Conservation (phyloP, 2,113 vertebrate species). For the Gymnocephalus cernua region DNA sequence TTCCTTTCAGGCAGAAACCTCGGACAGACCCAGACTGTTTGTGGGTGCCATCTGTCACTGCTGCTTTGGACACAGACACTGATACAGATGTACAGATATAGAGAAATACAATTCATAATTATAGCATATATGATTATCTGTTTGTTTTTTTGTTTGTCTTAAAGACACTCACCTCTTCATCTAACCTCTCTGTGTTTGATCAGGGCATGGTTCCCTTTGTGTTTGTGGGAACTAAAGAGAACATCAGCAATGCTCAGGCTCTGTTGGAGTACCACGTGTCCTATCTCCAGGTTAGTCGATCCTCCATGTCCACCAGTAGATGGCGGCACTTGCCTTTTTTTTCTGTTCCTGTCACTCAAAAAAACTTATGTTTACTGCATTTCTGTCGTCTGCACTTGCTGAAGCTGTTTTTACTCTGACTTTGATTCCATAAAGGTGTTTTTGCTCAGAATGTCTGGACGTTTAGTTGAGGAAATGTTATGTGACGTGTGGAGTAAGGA, state of each 20-base stretch:
- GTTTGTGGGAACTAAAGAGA: conserved; percentile 94
- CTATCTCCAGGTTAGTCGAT: conserved; percentile 88
- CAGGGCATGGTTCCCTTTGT: conserved; percentile 95
- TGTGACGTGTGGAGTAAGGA: background rate
- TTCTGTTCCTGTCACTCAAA: conserved; percentile 20
- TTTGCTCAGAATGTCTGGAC: background rate
- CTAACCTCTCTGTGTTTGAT: conserved; percentile 26
- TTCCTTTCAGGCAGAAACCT: too few relatives aligned
- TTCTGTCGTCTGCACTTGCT: background rate
- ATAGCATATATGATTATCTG: background rate
- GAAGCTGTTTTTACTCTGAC: background rate
- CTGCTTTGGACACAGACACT: too few relatives aligned
- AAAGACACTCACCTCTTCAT: background rate
- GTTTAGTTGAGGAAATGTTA: background rate
- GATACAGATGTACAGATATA: too few relatives aligned
- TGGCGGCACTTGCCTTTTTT: conserved; percentile 9
- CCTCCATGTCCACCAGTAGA: conserved; percentile 30
- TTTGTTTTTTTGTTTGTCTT: background rate
- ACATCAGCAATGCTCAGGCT: conserved; percentile 93
- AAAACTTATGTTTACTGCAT: background rate
- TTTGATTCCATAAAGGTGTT: background rate
- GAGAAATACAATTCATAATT: too few relatives aligned
- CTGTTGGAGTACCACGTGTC: conserved; percentile 94
- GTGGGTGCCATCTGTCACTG: too few relatives aligned
- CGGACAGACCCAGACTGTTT: too few relatives aligned